Conservation (phyloP, 2,113 vertebrate genomes). For the Hemicordylus capensis region DNA sequence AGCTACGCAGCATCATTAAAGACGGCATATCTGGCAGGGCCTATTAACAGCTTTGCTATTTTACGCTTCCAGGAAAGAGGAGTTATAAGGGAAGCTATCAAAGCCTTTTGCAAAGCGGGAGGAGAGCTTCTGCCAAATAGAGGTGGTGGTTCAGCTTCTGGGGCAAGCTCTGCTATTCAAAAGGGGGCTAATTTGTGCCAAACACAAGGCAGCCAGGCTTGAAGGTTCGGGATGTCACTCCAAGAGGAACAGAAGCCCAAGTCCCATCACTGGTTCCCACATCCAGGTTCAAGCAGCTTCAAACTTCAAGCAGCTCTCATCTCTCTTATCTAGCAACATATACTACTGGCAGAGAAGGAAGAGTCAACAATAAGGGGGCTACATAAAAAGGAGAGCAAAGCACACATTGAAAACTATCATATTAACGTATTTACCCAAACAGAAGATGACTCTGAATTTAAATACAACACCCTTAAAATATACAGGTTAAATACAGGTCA, state of each 20-base stretch:
- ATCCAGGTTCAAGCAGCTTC: too few species aligned
- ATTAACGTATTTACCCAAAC: too few species aligned
- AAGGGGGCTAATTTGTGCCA: not conserved
- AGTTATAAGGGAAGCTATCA: conserved; percentile 2
- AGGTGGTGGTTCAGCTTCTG: not conserved
- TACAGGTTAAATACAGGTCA: too few species aligned
- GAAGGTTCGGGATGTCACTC: too few species aligned
- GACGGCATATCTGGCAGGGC: not conserved
- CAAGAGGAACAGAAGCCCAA: too few species aligned
- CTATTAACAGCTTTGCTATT: not conserved
- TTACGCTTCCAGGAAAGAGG: not conserved
- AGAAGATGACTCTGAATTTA: too few species aligned
- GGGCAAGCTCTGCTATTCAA: not conserved
- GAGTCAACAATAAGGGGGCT: not conserved
- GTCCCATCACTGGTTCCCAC: too few species aligned
- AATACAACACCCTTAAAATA: too few species aligned
- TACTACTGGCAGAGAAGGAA: not conserved
- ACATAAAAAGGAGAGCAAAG: too few species aligned
- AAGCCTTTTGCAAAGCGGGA: not conserved
- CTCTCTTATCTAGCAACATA: not conserved
- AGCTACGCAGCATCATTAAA: conserved; percentile 31
- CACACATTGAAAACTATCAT: too few species aligned
- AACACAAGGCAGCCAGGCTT: not conserved
- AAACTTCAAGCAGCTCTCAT: too few species aligned
- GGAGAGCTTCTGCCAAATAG: conserved; percentile 20